These are phyloP conservation scores for Stratiomys singularior DNA, from an alignment of 2,888 invertebrate species.

Conservation along the genomic window DNA sequence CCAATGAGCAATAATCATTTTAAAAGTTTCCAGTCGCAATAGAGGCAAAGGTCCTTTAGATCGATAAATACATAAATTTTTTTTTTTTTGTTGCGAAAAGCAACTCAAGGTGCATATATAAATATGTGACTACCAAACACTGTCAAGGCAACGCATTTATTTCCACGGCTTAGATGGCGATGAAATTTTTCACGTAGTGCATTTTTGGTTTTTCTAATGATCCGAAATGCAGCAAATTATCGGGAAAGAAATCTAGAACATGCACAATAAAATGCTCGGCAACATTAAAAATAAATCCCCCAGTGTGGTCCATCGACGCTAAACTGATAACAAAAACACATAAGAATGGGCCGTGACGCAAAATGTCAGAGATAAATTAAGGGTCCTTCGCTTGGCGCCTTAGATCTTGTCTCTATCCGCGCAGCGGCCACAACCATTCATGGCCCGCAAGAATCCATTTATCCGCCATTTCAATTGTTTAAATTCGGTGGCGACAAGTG, in stretches of 20 bases:
- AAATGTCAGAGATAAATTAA: slow-evolving; percentile 52
- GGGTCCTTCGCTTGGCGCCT: slow-evolving; percentile 52
- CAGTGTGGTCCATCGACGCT: background rate
- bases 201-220: slow-evolving; percentile 21
- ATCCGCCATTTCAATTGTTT: slow-evolving; percentile 47
- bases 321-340: slow-evolving; percentile 46
- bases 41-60: too few species aligned
- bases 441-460: slow-evolving; percentile 39
- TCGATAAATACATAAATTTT: too few species aligned
- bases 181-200: background rate
- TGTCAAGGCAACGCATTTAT: background rate
- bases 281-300: slow-evolving; percentile 28
- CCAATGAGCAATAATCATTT: too few species aligned
- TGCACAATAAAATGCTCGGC: slow-evolving; percentile 17
- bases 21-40: too few species aligned
- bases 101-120: too few species aligned
- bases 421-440: slow-evolving; percentile 29
- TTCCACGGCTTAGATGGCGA: too few species aligned
- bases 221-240: slow-evolving; percentile 2
- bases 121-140: background rate
- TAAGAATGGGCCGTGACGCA: slow-evolving; percentile 48
- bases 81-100: too few species aligned
- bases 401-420: slow-evolving; percentile 47
- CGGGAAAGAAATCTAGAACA: slow-evolving; percentile 25
- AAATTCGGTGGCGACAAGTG: slow-evolving; percentile 39